These are phyloP conservation scores for Macroramphosus scolopax DNA, from an alignment of 2,797 vertebrate species.

Conservation along the genomic window DNA sequence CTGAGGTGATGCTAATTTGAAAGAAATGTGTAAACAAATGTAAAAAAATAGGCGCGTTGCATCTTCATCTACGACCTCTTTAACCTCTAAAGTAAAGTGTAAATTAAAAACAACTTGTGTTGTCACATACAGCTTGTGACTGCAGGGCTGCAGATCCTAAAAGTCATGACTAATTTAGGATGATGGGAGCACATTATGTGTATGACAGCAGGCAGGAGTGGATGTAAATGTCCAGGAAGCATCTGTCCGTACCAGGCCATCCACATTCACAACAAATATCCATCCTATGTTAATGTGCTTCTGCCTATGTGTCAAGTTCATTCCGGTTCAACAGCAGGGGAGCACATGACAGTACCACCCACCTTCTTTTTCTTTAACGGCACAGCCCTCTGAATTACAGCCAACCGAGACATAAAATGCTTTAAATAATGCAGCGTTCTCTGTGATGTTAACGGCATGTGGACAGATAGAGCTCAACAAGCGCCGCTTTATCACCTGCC, in stretches of 20 bases:
- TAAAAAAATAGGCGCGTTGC: too few species aligned
- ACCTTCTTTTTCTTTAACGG: constrained; percentile 71
- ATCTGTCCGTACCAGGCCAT: constrained; percentile 31
- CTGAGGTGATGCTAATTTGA: too few species aligned
- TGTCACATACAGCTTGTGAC: constrained; percentile 14
- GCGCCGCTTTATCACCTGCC: constrained; percentile 26
- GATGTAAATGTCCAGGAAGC: constrained; percentile 43
- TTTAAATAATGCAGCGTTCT: constrained; percentile 71
- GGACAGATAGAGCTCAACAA: constrained; percentile 2
- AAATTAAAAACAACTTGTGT: constrained; percentile 29
- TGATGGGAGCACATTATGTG: constrained; percentile 20
- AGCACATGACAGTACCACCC: constrained; percentile 62
- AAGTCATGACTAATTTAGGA: constrained; percentile 37
- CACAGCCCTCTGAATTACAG: constrained; percentile 70
- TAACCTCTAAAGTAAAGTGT: too few species aligned
- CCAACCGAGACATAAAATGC: constrained; percentile 70
- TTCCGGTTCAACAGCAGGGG: constrained; percentile 60
- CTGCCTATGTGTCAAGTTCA: constrained; percentile 60
- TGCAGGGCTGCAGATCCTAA: constrained; percentile 8
- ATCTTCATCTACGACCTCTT: constrained; percentile 7
- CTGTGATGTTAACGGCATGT: constrained; percentile 10
- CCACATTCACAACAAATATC: constrained; percentile 53
- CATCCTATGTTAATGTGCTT: constrained; percentile 43
- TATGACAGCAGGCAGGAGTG: constrained; percentile 37
- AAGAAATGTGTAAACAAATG: too few species aligned